Evolutionary conservation across 2,888 invertebrate species (phyloP), one percentile per base, ranked within the genome.

Genomic region (Lamellibrachia columna): DNA sequence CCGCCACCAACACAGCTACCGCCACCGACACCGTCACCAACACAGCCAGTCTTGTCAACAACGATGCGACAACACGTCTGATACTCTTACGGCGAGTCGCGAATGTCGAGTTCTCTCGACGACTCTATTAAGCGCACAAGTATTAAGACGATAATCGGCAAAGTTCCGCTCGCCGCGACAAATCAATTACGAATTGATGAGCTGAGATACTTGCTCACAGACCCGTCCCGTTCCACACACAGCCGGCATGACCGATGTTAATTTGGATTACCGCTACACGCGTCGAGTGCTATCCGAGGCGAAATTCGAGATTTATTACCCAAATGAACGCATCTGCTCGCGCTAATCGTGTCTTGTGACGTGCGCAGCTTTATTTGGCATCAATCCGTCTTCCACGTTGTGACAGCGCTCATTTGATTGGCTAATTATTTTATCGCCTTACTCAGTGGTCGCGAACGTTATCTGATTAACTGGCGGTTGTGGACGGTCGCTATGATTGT

Each of bases 281-380:
- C 75, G 75, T 6, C 75, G 75, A 22, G 75, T n/a, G n/a, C 22
- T 15, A 75, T 75, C 22, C 75, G 75, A 75, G n/a, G 75, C 75
- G 75, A 75, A n/a, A 75, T 75, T 75, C 75, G 75, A 75, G 75
- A 75, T 75, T 75, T 75, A 75, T 75, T 75, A n/a, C 75, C 22
- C 75, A 75, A 75, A 75, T 75, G 75, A 75, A 75, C 75, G 75
- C 75, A n/a, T 75, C 75, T 75, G 75, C n/a, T 75, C 75, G 75
- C 2, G 75, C 75, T 75, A 75, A 75, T 75, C 75, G n/a, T 75
- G 75, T 75, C n/a, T n/a, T 75, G 75, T 75, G 75, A 75, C 75
- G 75, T 75, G 75, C 22, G 75, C 75, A n/a, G 22, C 75, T 75
- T 75, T 75, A 75, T 75, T 75, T 75, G 75, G 75, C 75, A 75